A percentile compares a stretch with the other conserved stretches of the same genome.
Conservation (phyloP, 2,888 invertebrate genomes). For the Lepidonotus clava region DNA sequence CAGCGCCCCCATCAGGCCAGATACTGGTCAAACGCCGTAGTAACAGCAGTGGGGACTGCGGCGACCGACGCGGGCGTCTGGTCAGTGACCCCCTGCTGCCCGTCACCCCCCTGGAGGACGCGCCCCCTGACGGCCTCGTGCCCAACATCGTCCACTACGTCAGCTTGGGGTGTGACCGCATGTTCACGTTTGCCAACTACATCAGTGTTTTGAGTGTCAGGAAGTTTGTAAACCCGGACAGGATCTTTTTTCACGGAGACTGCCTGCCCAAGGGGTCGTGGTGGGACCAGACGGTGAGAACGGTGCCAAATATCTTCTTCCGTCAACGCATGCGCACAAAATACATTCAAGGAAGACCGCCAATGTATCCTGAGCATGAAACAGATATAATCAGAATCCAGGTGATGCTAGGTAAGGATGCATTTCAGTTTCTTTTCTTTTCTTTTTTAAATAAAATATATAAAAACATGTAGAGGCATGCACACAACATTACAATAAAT, state of each 20-base stretch:
- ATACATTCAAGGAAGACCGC: not conserved
- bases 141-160: conserved; percentile 25
- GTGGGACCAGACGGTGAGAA: not conserved
- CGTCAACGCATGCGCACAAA: not conserved
- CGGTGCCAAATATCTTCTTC: conserved; percentile 21
- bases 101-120: too few species aligned
- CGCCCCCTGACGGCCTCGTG: not conserved
- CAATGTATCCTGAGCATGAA: conserved; percentile 15
- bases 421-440: too few species aligned
- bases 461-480: too few species aligned
- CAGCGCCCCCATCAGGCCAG: too few species aligned
- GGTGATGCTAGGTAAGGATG: not conserved
- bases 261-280: not conserved
- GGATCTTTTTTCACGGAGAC: conserved; percentile 27
- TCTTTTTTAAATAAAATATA: too few species aligned
- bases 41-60: too few species aligned
- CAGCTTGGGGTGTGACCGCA: not conserved
- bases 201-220: conserved; percentile 5
- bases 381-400: conserved; percentile 11
- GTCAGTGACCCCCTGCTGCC: not conserved
- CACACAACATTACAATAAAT: too few species aligned
- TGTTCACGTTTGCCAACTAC: not conserved
- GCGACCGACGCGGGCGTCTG: not conserved
- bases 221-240: not conserved
- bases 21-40: too few species aligned